A percentile compares a stretch with the other conserved stretches of the same genome.
Evolutionary conservation across 2,797 vertebrate genomes (phyloP).

Genomic region (Phalanger gymnotis): DNA sequence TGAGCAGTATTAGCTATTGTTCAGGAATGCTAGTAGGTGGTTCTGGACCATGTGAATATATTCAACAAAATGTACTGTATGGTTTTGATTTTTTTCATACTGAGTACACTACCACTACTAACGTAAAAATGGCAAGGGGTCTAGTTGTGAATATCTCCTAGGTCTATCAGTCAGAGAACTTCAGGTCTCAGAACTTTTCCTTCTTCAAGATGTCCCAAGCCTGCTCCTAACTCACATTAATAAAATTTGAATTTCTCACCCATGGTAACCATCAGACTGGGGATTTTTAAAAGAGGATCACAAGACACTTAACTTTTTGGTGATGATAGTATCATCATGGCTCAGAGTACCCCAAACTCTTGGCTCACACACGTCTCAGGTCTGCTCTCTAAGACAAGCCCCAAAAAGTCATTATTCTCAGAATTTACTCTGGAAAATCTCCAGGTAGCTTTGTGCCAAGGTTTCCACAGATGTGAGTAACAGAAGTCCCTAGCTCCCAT

Average conservation of each 20-base stretch:
- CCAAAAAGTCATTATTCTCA: not conserved
- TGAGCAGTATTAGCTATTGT: slow-evolving; percentile 12
- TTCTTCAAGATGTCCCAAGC: slow-evolving; percentile 36
- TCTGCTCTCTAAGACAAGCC: not conserved
- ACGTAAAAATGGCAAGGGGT: slow-evolving; percentile 16
- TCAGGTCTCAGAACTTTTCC: slow-evolving; percentile 1
- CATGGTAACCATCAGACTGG: not conserved
- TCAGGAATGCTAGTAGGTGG: slow-evolving; percentile 25
- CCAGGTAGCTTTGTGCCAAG: not conserved
- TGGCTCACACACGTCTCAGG: not conserved
- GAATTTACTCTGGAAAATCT: not conserved
- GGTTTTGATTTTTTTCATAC: not conserved
- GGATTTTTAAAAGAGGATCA: slow-evolving; percentile 8
- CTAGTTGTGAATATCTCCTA: slow-evolving; percentile 34
- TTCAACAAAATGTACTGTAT: not conserved
- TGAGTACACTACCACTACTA: not conserved
- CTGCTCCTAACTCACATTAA: slow-evolving; percentile 21
- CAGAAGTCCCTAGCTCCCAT: not conserved
- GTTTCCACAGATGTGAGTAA: not conserved
- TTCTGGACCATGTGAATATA: not conserved
- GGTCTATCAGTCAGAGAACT: slow-evolving; percentile 29
- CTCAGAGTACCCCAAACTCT: not conserved
- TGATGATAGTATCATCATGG: not conserved
- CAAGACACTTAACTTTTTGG: slow-evolving; percentile 30
- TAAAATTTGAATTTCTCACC: slow-evolving; percentile 11